phyloP scores from a whole-genome alignment of 2,797 vertebrate genomes.

The Champsocephalus esox region DNA sequence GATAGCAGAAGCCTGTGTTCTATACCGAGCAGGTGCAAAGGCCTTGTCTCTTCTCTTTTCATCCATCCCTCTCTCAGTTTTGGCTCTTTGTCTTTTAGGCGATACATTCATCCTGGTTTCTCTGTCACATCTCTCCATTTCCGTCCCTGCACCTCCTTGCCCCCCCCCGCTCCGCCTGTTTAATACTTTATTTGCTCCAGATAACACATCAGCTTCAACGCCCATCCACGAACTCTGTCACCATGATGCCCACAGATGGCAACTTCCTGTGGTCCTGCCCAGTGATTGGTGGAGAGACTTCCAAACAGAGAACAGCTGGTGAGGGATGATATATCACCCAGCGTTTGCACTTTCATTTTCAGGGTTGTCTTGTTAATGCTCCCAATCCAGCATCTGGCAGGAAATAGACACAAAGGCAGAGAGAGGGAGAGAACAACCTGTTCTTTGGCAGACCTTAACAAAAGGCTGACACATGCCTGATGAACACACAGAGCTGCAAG shows the following conservation, averaged over 20 bases:
- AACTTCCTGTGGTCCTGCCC: constrained; percentile 78
- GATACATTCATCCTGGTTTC: constrained; percentile 44
- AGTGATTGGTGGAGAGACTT: constrained; percentile 79
- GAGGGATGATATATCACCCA: constrained; percentile 81
- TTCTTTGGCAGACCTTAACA: constrained; percentile 77
- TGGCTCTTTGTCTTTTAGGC: constrained; percentile 63
- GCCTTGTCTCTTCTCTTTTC: constrained; percentile 58
- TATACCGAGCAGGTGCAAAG: constrained; percentile 69
- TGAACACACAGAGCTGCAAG: constrained; percentile 55
- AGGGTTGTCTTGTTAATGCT: constrained; percentile 81
- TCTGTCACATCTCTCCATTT: constrained; percentile 23
- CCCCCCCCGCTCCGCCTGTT: constrained; percentile 11
- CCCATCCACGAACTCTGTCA: constrained; percentile 71
- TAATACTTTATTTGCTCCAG: constrained; percentile 72
- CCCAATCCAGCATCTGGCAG: constrained; percentile 82
- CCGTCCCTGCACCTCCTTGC: constrained; percentile 17
- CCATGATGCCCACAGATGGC: constrained; percentile 78
- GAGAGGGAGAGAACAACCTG: constrained; percentile 75
- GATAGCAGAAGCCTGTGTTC: constrained; percentile 67
- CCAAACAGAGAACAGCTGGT: constrained; percentile 81
- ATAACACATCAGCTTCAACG: constrained; percentile 73
- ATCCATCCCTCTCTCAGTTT: constrained; percentile 44
- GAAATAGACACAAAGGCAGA: constrained; percentile 77
- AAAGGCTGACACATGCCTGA: constrained; percentile 72
- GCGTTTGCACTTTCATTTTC: constrained; percentile 82